Evolutionary conservation across 2,797 vertebrate species (phyloP), one percentile per base, ranked within the genome.

Genomic region (Hydrophis major): DNA sequence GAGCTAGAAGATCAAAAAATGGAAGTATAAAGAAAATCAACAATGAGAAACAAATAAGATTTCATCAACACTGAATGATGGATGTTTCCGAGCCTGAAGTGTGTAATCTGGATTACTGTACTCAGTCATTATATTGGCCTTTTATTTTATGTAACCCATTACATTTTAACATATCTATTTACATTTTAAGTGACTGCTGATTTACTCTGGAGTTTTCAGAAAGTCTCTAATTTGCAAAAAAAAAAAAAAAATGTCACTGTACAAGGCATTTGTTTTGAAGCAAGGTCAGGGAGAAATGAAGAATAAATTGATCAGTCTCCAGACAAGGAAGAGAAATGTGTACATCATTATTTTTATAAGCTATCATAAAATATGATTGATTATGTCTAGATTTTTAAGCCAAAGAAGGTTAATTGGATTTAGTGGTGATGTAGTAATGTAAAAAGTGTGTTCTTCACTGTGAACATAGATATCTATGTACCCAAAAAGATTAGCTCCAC

Each of bases 1-100:
- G 86, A 92, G 83, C 94, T 11, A 94, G 25, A 90, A 3, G 4
- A 14, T 90, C 53, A 32, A 86, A 55, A 69, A 94, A 86, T 12
- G 53, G 12, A 83, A 47, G 14, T 50, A 0, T 12, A 86, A 3
- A 86, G 91, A 59, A 10, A 92, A 89, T 60, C 20, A 87, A 61
- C 86, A 92, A 87, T 0, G 3, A 90, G 78, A 5, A 37, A 93
- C 61, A 78, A 55, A 37, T 16, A 4, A 61, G 0, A 87, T 92
- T 37, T 59, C 32, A 25, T 86, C 27, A 28, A 10, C 89, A 27
- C 12, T 74, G 89, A 74, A 90, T 66, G 27, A 37, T 90, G 56
- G 37, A 63, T 55, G 57, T 53, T 90, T 50, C 32, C 37, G 32
- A 4, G 18, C 47, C 28, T 6, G 3, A 37, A 55, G 32, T 11